Base-by-base conservation (phyloP, 2,888 invertebrate genomes). In the Nemapogon koenigi region DNA sequence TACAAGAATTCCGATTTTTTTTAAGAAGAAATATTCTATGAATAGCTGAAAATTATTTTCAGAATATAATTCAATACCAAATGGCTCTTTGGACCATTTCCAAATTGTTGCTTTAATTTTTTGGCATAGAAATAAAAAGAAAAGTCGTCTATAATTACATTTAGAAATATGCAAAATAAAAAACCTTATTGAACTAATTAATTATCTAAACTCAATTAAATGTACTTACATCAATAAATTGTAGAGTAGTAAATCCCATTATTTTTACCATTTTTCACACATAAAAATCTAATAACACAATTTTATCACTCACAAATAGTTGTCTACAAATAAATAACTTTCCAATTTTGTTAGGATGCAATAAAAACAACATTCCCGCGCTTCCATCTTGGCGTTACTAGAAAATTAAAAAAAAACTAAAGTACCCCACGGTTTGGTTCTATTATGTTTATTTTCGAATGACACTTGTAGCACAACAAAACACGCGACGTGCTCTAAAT, bases 301-400 rank as follows among this genome's bases (percentile, higher is more conserved):
- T 53, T 52, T 52, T 39, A 42, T 50, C 52, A 54, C 59, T 31
- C 44, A 43, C 43, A 43, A 46, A 50, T 44, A 46, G 11, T 4
- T 45, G 50, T 52, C 51, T 52, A 40, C n/a, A n/a, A n/a, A n/a
- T n/a, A 39, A 49, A 53, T 53, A 60, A 64, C 66, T 65, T 64
- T 65, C 58, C 49, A 62, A 62, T 54, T 58, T 51, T 61, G 62
- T 57, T 52, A 59, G 58, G 57, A 59, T 64, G 53, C 50, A 55
- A 62, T 55, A 57, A 53, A 61, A 56, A 62, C 61, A 51, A 49
- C 49, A 52, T 55, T 60, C 51, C 52, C 64, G 57, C 68, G 61
- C 64, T 60, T 52, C 52, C n/a, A n/a, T n/a, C n/a, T n/a, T n/a
- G n/a, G n/a, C n/a, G n/a, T n/a, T n/a, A n/a, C n/a, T n/a, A n/a